A percentile compares a stretch with the other conserved stretches of the same genome.
These are phyloP conservation scores for Apodemia zela DNA, from an alignment of 2,888 invertebrate genomes.

Conservation along the genomic window DNA sequence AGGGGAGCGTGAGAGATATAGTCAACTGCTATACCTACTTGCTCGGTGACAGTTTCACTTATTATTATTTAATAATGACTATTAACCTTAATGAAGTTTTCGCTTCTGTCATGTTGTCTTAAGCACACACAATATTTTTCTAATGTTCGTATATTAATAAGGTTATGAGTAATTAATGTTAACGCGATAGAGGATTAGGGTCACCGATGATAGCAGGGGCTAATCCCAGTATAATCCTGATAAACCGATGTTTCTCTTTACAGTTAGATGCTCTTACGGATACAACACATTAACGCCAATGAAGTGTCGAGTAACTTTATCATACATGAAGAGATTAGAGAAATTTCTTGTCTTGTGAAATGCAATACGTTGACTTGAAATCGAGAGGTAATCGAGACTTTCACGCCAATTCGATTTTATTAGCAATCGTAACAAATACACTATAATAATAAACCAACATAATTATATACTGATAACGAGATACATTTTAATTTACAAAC, in stretches of 20 bases:
- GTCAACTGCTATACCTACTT: no score
- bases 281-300: not conserved
- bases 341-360: conserved; percentile 24
- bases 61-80: no score
- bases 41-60: no score
- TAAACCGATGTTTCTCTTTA: not conserved
- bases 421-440: not conserved
- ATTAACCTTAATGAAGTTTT: no score
- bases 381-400: conserved; percentile 4
- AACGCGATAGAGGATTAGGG: not conserved
- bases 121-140: no score
- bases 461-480: no score
- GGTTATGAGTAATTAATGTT: no score
- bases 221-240: not conserved
- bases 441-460: not conserved
- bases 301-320: conserved; percentile 6
- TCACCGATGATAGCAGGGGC: not conserved
- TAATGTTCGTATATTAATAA: conserved; percentile 23
- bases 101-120: no score
- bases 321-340: conserved; percentile 1
- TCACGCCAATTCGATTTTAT: not conserved
- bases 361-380: not conserved
- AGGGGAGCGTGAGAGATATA: no score
- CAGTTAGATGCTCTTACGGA: conserved; percentile 4
- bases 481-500: no score